These are phyloP conservation scores for Pao palembangensis DNA, from an alignment of 2,113 vertebrate species.

Conservation along the genomic window DNA sequence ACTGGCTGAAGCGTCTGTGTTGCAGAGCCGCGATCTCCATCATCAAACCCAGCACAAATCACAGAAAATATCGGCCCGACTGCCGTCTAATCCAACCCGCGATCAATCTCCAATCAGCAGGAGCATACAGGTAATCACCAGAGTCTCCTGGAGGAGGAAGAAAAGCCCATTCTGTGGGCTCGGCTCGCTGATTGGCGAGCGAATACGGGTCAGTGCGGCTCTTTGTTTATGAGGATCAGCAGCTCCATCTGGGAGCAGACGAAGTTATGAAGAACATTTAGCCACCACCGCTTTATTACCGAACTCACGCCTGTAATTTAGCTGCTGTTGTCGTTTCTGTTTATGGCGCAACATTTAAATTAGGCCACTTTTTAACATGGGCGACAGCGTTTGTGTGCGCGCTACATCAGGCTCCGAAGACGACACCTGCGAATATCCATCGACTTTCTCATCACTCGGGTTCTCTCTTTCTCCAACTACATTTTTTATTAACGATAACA, in stretches of 20 bases:
- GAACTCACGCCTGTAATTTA: too few species aligned
- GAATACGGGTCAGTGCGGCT: constrained; percentile 35
- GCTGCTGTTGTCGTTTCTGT: too few species aligned
- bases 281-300: too few species aligned
- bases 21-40: constrained; percentile 19
- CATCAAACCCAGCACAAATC: constrained; percentile 45
- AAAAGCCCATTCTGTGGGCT: constrained; percentile 62
- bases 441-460: too few species aligned
- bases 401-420: too few species aligned
- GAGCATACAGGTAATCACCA: constrained; percentile 61
- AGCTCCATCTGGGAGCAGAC: constrained; percentile 23
- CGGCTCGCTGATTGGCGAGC: constrained; percentile 61
- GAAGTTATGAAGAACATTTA: too few species aligned
- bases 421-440: too few species aligned
- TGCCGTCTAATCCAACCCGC: constrained; percentile 55
- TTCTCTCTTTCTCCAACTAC: too few species aligned
- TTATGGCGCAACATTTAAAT: too few species aligned
- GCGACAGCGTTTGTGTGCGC: too few species aligned
- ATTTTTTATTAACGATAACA: too few species aligned
- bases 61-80: constrained; percentile 24
- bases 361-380: too few species aligned
- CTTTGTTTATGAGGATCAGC: constrained; percentile 61
- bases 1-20: neutral
- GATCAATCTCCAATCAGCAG: constrained; percentile 73
- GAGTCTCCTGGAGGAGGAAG: constrained; percentile 53